phyloP scores from a whole-genome alignment of 2,797 vertebrate genomes.

The Masticophis lateralis region DNA sequence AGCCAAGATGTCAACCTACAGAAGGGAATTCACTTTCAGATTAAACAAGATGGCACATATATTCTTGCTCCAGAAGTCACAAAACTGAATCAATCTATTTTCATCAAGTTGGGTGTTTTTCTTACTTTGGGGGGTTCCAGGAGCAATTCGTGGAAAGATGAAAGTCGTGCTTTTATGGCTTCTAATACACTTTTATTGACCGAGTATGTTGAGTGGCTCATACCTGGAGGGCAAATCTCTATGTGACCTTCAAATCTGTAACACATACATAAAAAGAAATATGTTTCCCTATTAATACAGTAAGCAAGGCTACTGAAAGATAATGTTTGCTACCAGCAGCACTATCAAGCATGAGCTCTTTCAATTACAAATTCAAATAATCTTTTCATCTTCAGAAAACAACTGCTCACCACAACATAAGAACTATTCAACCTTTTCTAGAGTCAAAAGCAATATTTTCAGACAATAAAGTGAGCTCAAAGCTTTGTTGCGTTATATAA shows the following conservation, averaged over 20 bases:
- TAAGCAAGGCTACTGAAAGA: not conserved
- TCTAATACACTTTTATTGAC: slow-evolving; percentile 95
- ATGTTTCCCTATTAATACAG: not conserved
- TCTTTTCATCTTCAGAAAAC: not conserved
- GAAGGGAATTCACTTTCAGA: not conserved
- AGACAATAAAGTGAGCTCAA: slow-evolving; percentile 1
- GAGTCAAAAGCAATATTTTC: not conserved
- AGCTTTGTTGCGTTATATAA: not conserved
- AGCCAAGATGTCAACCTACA: not conserved
- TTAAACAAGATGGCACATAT: not conserved
- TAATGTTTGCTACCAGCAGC: not conserved
- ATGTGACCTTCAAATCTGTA: slow-evolving; percentile 93
- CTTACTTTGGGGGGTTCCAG: slow-evolving; percentile 95
- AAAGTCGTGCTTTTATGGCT: slow-evolving; percentile 90
- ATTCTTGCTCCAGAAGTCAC: not conserved
- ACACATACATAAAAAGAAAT: not conserved
- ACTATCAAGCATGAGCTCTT: not conserved
- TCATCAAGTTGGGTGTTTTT: slow-evolving; percentile 5
- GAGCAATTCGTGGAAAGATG: slow-evolving; percentile 93
- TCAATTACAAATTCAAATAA: not conserved
- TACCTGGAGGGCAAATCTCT: slow-evolving; percentile 90
- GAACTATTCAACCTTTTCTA: not conserved
- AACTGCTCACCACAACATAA: not conserved
- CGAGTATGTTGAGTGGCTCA: slow-evolving; percentile 88
- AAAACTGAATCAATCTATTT: not conserved